Evolutionary conservation across 2,113 vertebrate species (phyloP), one percentile per base, ranked within the genome.

Genomic region (Zapornia atra): DNA sequence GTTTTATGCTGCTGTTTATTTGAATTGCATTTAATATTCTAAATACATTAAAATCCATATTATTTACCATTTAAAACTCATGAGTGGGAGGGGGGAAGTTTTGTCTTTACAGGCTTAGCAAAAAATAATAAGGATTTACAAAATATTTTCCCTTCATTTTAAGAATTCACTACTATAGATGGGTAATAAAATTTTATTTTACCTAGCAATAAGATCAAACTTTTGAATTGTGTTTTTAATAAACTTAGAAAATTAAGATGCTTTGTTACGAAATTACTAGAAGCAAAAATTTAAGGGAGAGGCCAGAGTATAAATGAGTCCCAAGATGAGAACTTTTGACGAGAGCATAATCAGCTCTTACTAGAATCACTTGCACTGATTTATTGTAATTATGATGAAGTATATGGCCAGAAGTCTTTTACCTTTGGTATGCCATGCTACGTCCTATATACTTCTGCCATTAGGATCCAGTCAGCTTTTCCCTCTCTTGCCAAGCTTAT

Each of bases 1-100:
- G n/a, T 65, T 91, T 69, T 87, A 54, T 69, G 44, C 19, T 82
- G 44, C 18, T 75, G 70, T 83, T 89, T 82, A 78, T 83, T 93
- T 87, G 66, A 95, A 82, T 90, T 86, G 68, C 11, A 86, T 92
- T 91, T 90, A 87, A 44, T 53, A 85, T 94, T 94, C 90, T 92
- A 79, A 92, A 82, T 63, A 56, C 51, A 72, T 91, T 86, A 75
- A 78, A 81, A 83, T 81, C 31, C 79, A 22, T 84, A 44, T 96
- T 94, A 83, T 40, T 95, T 96, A 80, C 33, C 25, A 36, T 86
- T 94, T 96, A 40, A 65, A 50, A 92, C 72, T 56, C 14, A 75
- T 82, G 59, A 75, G 73, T 68, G 5, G 57, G 44, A 46, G 44
- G 61, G 31, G 15, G 80, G 71, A 54, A 22, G 2, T 59, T 86